A percentile compares a stretch with the other conserved stretches of the same genome.
Conservation (phyloP, 2,888 invertebrate genomes). For the Drosophila barbarae region DNA sequence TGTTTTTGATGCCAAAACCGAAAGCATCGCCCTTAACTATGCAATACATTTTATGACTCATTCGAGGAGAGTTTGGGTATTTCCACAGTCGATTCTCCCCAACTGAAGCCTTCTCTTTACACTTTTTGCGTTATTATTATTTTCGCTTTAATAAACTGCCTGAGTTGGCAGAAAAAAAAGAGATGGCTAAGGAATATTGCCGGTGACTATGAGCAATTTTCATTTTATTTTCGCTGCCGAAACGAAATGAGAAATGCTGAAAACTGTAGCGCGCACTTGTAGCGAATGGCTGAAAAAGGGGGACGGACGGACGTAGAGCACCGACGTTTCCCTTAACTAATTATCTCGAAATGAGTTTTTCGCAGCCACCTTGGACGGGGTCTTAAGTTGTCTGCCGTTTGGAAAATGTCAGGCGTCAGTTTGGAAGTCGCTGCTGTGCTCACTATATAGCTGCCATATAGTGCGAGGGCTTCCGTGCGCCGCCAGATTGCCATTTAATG, state of each 20-base stretch:
- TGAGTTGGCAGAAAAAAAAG: conserved; percentile 56
- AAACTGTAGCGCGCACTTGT: conserved; percentile 41
- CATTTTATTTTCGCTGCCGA: conserved; percentile 42
- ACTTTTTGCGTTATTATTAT: conserved; percentile 39
- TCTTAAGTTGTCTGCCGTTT: conserved; percentile 38
- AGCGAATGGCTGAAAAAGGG: conserved; percentile 1
- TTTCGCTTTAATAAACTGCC: conserved; percentile 57
- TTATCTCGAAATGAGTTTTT: conserved; percentile 63
- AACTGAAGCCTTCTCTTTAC: conserved; percentile 15
- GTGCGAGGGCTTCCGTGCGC: conserved; percentile 38
- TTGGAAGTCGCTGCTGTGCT: conserved; percentile 6
- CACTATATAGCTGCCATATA: conserved; percentile 8
- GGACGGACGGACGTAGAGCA: not conserved
- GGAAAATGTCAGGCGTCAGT: conserved; percentile 32
- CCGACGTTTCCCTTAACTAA: conserved; percentile 41
- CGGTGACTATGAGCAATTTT: conserved; percentile 41
- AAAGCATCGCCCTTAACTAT: not conserved
- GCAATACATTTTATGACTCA: not conserved
- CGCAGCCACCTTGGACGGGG: conserved; percentile 27
- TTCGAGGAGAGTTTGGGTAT: not conserved
- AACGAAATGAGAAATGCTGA: conserved; percentile 31
- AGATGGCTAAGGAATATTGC: conserved; percentile 48
- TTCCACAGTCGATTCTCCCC: not conserved
- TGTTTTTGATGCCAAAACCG: not conserved
- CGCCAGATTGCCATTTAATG: conserved; percentile 64